Evolutionary conservation across 2,888 invertebrate genomes (phyloP).

Genomic region (Cheiracanthium punctorium): DNA sequence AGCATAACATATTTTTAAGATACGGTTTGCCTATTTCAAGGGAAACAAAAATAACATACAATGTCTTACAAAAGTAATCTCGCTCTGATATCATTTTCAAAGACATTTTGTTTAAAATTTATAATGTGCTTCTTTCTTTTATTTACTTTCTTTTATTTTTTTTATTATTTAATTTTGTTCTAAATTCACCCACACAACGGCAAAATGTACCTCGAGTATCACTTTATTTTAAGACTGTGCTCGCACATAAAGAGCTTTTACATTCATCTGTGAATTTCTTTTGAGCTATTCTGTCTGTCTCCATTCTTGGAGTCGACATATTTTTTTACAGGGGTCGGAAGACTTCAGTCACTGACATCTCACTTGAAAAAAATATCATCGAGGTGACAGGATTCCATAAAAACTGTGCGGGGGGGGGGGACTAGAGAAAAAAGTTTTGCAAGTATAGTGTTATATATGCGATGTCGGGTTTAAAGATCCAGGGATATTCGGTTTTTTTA

Average conservation of each 20-base stretch:
- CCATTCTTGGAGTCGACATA: background rate
- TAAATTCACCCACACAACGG: background rate
- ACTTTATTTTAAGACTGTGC: background rate
- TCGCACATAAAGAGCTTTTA: background rate
- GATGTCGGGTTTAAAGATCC: background rate
- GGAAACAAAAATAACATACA: too few species aligned
- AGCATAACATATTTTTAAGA: too few species aligned
- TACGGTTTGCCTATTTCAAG: too few species aligned
- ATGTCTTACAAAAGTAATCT: too few species aligned
- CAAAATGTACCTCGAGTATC: background rate
- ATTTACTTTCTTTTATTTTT: too few species aligned
- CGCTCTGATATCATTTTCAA: too few species aligned
- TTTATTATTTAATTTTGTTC: too few species aligned
- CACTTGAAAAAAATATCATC: slow-evolving; percentile 4
- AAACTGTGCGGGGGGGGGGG: background rate
- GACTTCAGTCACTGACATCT: background rate
- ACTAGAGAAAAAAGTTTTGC: background rate
- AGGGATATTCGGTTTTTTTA: background rate
- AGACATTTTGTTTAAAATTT: too few species aligned
- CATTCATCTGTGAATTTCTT: background rate
- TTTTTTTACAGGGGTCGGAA: too few species aligned
- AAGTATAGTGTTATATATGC: background rate
- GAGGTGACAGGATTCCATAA: slow-evolving; percentile 5
- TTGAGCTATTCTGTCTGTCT: background rate
- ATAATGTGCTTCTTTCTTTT: too few species aligned